These are phyloP conservation scores for Palloptera scutellata DNA, from an alignment of 2,888 invertebrate species.

Conservation along the genomic window DNA sequence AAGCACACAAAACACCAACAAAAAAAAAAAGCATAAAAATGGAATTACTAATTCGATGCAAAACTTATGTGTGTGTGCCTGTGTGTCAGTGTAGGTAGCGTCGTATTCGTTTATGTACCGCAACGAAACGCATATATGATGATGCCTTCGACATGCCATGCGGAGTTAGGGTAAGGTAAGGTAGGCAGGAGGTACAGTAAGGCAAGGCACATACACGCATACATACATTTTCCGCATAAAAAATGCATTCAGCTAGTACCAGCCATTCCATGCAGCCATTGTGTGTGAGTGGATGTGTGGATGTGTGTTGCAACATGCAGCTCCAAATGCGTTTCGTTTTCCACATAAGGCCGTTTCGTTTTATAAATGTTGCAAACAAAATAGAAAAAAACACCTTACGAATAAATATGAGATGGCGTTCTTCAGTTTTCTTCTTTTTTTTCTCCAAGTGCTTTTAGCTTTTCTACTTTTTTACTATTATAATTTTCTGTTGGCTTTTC, in stretches of 20 bases:
- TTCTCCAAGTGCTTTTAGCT: background rate
- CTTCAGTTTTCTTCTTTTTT: slow-evolving; percentile 18
- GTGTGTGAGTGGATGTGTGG: too few species aligned
- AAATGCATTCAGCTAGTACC: background rate
- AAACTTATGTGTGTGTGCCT: too few species aligned
- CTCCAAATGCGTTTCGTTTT: too few species aligned
- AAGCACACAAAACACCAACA: background rate
- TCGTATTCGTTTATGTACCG: background rate
- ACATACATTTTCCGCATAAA: background rate
- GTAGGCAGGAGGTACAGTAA: background rate
- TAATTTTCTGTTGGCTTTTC: background rate
- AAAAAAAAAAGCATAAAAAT: background rate
- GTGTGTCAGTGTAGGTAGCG: too few species aligned
- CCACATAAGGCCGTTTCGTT: background rate
- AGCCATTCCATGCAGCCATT: too few species aligned
- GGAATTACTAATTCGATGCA: background rate
- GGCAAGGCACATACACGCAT: background rate
- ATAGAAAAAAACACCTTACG: slow-evolving; percentile 14
- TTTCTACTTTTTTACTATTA: slow-evolving; percentile 14
- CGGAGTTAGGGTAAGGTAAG: background rate
- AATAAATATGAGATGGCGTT: slow-evolving; percentile 18
- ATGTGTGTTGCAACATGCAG: too few species aligned
- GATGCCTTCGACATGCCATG: background rate
- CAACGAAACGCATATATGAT: slow-evolving; percentile 1
- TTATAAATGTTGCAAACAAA: slow-evolving; percentile 23